Percentiles rank a stretch among this genome's conserved stretches.
Evolutionary conservation across 2,113 vertebrate genomes (phyloP).

Genomic region (Psittacula cyanocephala): DNA sequence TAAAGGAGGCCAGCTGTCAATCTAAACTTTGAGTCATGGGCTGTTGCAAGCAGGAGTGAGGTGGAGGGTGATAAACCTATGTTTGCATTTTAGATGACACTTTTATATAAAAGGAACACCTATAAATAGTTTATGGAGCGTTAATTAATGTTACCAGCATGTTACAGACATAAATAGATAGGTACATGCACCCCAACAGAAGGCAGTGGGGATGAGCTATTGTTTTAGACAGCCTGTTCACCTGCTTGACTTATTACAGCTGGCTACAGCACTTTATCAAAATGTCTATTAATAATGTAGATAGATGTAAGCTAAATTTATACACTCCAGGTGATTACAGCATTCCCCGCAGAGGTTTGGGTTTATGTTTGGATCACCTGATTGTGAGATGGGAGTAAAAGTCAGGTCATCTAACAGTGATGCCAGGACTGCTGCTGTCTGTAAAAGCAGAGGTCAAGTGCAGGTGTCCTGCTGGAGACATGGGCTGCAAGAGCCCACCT

Average conservation of each 20-base stretch:
- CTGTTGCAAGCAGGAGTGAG: neutral
- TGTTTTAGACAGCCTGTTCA: constrained; percentile 19
- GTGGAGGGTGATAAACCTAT: neutral
- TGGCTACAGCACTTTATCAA: constrained; percentile 5
- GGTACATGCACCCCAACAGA: neutral
- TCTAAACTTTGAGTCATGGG: neutral
- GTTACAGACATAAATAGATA: constrained; percentile 16
- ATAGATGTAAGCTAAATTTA: neutral
- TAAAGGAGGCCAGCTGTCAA: neutral
- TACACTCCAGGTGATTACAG: neutral
- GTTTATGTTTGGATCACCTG: neutral
- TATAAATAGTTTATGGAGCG: constrained; percentile 21
- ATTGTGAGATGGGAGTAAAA: neutral
- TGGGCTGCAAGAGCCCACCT: neutral
- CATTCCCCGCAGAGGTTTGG: neutral
- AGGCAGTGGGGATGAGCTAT: neutral
- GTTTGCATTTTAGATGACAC: constrained; percentile 2
- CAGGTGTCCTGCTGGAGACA: neutral
- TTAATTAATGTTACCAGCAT: constrained; percentile 31
- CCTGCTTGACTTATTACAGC: neutral
- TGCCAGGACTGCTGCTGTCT: neutral
- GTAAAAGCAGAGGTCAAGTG: neutral
- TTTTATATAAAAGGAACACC: neutral
- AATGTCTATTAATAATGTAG: constrained; percentile 20
- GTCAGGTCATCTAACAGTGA: neutral